phyloP scores from a whole-genome alignment of 2,113 vertebrate species.

The Myanophis thanlyinensis region DNA sequence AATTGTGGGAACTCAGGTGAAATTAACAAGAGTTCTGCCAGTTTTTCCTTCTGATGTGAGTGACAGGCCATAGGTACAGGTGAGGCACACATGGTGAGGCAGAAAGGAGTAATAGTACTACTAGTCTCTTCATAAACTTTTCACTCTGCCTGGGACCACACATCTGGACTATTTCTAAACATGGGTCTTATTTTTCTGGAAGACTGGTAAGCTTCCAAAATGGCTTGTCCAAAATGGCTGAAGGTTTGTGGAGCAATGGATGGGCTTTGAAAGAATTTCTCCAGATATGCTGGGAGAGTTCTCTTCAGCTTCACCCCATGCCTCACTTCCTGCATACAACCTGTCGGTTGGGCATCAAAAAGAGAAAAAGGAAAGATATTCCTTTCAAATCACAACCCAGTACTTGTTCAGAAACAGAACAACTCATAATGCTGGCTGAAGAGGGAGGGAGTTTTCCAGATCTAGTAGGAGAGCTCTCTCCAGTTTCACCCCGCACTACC shows the following conservation, averaged over 20 bases:
- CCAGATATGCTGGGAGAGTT: background rate
- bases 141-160: background rate
- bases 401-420: background rate
- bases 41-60: background rate
- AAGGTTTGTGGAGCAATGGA: background rate
- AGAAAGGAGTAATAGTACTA: background rate
- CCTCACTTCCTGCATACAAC: background rate
- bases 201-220: background rate
- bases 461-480: background rate
- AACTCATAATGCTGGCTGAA: background rate
- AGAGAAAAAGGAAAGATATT: background rate
- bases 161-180: background rate
- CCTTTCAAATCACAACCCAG: background rate
- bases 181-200: background rate
- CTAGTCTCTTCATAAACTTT: background rate
- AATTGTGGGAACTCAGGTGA: background rate
- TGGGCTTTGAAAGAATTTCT: background rate
- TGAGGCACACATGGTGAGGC: background rate
- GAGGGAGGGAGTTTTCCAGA: background rate
- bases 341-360: background rate
- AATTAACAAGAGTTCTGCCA: background rate
- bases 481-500: background rate
- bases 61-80: background rate
- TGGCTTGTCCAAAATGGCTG: background rate
- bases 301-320: background rate